Base-by-base conservation (phyloP, 2,797 vertebrate species). In the Phaenicophaeus curvirostris region DNA sequence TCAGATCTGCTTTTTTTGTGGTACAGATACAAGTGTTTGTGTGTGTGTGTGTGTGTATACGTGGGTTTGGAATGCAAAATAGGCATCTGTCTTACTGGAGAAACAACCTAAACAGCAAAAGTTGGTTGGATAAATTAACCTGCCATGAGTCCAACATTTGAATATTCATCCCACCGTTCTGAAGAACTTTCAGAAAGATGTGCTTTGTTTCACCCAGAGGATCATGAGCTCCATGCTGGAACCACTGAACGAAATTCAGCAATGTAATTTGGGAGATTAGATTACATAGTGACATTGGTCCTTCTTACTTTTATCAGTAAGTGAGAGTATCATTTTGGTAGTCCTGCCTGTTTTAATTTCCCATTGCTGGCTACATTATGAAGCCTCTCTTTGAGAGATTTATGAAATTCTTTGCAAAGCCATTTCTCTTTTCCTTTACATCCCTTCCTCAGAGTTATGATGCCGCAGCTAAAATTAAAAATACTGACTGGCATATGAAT, bases 321-420 rank as follows among this genome's bases (percentile, higher is more conserved):
- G 19, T 44, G 31, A 66, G 13, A 66, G 23, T 30, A 73, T 50
- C 0, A 37, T 77, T 90, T 85, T 61, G 9, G 14, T 67, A 65
- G 39, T 63, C 39, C n/a, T 53, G 28, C 57, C 79, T 80, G 19
- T 58, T 89, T 92, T 71, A 80, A 92, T 83, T 85, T 93, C 71
- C 55, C 35, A 55, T 79, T 79, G 63, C 15, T 23, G 55, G 31
- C 7, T 73, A 20, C 31, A 67, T 76, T 85, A 73, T 37, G 15
- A 94, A 90, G 55, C 27, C 28, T 86, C 44, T 78, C 39, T 67
- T 78, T 66, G 63, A 94, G 28, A 85, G 8, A 20, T 74, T 90
- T 74, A 86, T 44, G 18, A 63, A 87, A 79, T 63, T 79, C 20
- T 68, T 91, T 78, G 69, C 55, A 91, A 85, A 93, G 33, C 15